These are phyloP conservation scores for Margarornis squamiger DNA, from an alignment of 2,797 vertebrate species.

Conservation along the genomic window DNA sequence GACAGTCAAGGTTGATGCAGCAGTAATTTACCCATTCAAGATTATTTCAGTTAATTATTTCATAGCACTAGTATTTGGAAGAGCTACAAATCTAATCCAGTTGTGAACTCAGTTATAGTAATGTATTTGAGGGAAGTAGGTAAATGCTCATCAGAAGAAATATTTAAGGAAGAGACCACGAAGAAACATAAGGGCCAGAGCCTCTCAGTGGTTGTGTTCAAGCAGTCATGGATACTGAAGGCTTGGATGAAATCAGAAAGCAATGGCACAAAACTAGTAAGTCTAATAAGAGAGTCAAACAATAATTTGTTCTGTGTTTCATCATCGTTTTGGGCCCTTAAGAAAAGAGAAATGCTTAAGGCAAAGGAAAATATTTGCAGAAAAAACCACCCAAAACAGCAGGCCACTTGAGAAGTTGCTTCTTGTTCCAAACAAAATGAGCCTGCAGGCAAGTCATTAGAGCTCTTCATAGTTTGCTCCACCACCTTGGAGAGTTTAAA, in stretches of 20 bases:
- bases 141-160: no score
- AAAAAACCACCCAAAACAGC: rapidly evolving
- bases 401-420: background rate
- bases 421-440: background rate
- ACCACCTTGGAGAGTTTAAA: background rate
- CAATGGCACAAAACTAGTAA: background rate
- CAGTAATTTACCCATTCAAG: background rate
- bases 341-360: background rate
- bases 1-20: background rate
- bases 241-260: background rate
- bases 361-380: background rate
- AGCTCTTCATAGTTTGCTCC: background rate
- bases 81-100: background rate
- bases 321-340: background rate
- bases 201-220: no score
- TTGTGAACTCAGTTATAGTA: no score
- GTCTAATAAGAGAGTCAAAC: background rate
- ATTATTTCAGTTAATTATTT: background rate
- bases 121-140: no score
- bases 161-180: no score
- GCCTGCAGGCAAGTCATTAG: background rate
- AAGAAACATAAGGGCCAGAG: no score
- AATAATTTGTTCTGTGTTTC: background rate
- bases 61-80: background rate
- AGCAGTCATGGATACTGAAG: no score